phyloP scores from a whole-genome alignment of 2,888 invertebrate genomes.

The Orthosia cruda region DNA sequence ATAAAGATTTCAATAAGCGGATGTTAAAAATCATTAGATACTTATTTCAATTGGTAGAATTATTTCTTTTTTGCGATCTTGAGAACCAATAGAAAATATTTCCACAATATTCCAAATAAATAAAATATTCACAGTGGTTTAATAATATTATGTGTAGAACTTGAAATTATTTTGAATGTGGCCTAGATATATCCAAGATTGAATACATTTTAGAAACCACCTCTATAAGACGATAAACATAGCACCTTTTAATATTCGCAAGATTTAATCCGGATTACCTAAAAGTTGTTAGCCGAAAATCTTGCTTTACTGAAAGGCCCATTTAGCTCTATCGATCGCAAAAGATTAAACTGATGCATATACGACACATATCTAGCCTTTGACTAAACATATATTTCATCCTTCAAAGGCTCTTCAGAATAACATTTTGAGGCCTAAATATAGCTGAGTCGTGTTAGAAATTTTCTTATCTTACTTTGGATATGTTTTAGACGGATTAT shows the following conservation, averaged over 20 bases:
- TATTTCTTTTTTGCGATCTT: too few species aligned
- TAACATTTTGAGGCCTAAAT: constrained; percentile 17
- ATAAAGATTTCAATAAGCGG: too few species aligned
- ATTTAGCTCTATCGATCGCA: constrained; percentile 5
- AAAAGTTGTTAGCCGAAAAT: constrained; percentile 21
- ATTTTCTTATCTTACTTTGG: constrained; percentile 30
- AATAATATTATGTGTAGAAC: not conserved
- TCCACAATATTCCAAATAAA: too few species aligned
- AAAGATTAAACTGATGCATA: constrained; percentile 20
- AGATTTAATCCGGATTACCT: constrained; percentile 15
- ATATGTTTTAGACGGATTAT: constrained; percentile 16
- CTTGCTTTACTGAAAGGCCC: constrained; percentile 2
- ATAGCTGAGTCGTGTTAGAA: constrained; percentile 18
- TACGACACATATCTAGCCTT: constrained; percentile 37
- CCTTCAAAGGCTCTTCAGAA: constrained; percentile 31
- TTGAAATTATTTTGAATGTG: not conserved
- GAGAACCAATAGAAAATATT: too few species aligned
- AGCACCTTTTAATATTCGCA: not conserved
- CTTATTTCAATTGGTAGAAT: too few species aligned
- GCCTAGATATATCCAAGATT: not conserved
- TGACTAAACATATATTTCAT: constrained; percentile 42
- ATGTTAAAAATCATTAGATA: too few species aligned
- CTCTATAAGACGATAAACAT: not conserved
- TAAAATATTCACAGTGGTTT: too few species aligned
- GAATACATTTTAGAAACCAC: not conserved